Evolutionary conservation across 2,113 vertebrate species (phyloP).

Genomic region (Hemiprocne comata): DNA sequence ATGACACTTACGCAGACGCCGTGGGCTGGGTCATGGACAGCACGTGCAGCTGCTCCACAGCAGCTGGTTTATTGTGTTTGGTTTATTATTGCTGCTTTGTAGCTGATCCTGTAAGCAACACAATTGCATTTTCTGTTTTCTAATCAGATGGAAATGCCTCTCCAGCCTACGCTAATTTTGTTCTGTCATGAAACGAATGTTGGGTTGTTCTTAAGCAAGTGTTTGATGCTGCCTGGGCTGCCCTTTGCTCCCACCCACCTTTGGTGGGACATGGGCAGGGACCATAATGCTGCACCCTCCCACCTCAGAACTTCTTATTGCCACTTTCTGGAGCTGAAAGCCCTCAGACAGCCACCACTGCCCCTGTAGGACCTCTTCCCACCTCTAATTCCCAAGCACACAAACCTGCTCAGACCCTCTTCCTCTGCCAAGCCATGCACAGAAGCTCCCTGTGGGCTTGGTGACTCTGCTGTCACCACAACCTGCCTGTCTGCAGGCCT

Average conservation of each 20-base stretch:
- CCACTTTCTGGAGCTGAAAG: accelerated
- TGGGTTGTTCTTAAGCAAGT: neutral
- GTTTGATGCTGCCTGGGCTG: neutral
- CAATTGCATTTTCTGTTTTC: neutral
- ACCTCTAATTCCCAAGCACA: neutral
- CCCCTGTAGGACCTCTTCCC: neutral
- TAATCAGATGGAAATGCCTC: neutral
- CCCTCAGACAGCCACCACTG: neutral
- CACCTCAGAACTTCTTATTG: neutral
- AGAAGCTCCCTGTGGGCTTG: accelerated
- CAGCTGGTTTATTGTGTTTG: neutral
- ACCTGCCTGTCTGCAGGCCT: accelerated
- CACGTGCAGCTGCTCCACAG: neutral
- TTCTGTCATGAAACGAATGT: neutral
- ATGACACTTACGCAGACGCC: neutral
- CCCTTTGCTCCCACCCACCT: accelerated
- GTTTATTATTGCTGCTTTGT: neutral
- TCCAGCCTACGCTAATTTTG: neutral
- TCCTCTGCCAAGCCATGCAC: accelerated
- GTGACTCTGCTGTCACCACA: neutral
- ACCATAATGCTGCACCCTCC: neutral
- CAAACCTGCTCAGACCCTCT: neutral
- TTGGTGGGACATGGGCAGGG: neutral
- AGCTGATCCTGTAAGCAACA: neutral
- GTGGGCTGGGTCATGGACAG: neutral